These are phyloP conservation scores for Lasioglossum zephyrum DNA, from an alignment of 2,888 invertebrate genomes.

Conservation along the genomic window DNA sequence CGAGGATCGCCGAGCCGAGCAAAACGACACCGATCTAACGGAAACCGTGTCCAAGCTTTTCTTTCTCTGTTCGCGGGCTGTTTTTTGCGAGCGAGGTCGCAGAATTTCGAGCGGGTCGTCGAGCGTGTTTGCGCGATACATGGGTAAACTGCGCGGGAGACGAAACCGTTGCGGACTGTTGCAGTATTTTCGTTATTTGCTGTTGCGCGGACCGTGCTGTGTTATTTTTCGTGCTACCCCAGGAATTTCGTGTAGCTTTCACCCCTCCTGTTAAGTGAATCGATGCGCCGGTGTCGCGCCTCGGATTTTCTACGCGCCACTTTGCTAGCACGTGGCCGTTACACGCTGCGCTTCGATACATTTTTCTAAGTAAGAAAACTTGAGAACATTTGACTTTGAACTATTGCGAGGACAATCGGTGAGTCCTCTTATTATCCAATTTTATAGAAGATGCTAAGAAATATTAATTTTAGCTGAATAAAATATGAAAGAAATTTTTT, in stretches of 20 bases:
- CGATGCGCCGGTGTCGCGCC: neutral
- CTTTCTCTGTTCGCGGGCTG: neutral
- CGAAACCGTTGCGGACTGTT: neutral
- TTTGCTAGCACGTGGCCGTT: neutral
- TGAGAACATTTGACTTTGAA: too few relatives aligned
- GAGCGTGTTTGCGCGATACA: neutral
- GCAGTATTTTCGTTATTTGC: conserved; percentile 10
- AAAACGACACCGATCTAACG: neutral
- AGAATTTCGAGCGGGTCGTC: neutral
- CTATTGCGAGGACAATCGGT: too few relatives aligned
- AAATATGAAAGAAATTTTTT: too few relatives aligned
- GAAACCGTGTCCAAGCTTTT: neutral
- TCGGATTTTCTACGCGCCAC: neutral
- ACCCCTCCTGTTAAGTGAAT: conserved; percentile 3
- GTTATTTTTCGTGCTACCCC: neutral
- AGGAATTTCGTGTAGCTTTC: neutral
- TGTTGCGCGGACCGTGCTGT: neutral
- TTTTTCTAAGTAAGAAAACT: too few relatives aligned
- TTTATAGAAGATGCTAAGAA: too few relatives aligned
- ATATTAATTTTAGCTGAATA: too few relatives aligned
- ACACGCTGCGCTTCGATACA: too few relatives aligned
- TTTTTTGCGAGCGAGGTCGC: neutral
- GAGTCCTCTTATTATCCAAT: too few relatives aligned
- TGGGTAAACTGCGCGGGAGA: neutral
- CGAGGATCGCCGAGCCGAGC: neutral